phyloP scores from a whole-genome alignment of 2,888 invertebrate species.

The Oxystoma pomonae region DNA sequence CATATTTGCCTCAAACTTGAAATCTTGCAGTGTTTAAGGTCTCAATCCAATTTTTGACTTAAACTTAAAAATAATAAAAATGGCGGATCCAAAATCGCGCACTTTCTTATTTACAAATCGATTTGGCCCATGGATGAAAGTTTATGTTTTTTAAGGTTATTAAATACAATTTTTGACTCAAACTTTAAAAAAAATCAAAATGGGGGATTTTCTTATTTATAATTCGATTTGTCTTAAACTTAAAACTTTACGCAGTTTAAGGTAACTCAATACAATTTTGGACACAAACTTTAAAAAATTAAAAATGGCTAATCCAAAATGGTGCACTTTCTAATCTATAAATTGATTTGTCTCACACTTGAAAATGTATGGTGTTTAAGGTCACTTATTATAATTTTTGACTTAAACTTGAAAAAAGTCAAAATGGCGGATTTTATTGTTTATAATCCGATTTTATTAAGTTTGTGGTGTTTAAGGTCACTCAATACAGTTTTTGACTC shows the following conservation, averaged over 20 bases:
- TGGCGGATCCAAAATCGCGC: not conserved
- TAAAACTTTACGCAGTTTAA: too few species aligned
- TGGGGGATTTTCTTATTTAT: not conserved
- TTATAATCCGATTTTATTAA: too few species aligned
- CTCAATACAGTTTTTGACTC: too few species aligned
- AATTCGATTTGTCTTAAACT: not conserved
- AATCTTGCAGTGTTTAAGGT: too few species aligned
- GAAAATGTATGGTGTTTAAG: not conserved
- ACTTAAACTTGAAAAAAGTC: not conserved
- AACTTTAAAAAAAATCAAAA: not conserved
- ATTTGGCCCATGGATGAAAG: not conserved
- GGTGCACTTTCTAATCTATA: not conserved
- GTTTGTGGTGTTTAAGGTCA: not conserved
- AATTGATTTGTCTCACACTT: not conserved
- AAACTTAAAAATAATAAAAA: conserved; percentile 4
- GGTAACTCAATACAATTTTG: too few species aligned
- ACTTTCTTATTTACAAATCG: not conserved
- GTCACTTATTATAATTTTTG: conserved; percentile 8
- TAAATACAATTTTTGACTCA: not conserved
- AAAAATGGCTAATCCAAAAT: not conserved
- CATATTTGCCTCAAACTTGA: too few species aligned
- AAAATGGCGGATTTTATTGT: conserved; percentile 4
- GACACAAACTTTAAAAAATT: not conserved
- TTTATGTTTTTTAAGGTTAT: too few species aligned
- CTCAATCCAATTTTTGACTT: too few species aligned